Base-by-base conservation (phyloP, 2,888 invertebrate genomes). In the Phrixothrix hirtus region DNA sequence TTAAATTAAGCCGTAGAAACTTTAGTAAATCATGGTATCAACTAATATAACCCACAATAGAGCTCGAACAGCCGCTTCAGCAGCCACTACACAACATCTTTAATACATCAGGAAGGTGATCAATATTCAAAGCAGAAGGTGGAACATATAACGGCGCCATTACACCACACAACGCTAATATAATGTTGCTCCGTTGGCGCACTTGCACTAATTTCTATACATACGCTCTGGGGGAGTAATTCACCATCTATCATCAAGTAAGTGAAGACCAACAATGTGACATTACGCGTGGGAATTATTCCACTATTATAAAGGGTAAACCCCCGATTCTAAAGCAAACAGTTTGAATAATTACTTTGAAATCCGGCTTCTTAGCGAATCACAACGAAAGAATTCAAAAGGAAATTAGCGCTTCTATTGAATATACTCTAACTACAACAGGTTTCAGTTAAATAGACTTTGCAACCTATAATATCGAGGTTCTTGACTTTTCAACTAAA, bases 51-150 rank as follows among this genome's bases (percentile, higher is more conserved):
- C 46, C 46, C 52, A 47, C 42, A 52, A 52, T 52, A 39, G 39
- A 52, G 46, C 42, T 44, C 32, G 27, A 48, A 34, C 36, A 39
- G 41, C 47, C 41, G 53, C 48, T 47, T 45, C 43, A 43, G 43
- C 53, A 47, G 47, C 53, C 48, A 48, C 53, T 53, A 53, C 53
- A 53, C 48, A 53, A 53, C 53, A 53, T 53, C 53, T 53, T 53
- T 53, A 53, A 53, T 53, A 53, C 53, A 53, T 53, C 48, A 53
- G 53, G 42, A 53, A 47, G 48, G 53, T 53, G 53, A 53, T 53
- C 53, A 53, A 53, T 53, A 53, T 53, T 53, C 53, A 53, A 48
- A 53, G 48, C 53, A 53, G 53, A 53, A 53, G 47, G 53, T 53
- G 53, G 53, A 53, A 48, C 53, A 43, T 26, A 46, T 46, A 48